Percentiles rank a stretch among this genome's conserved stretches.
Evolutionary conservation across 2,888 invertebrate genomes (phyloP).

Genomic region (Cistogaster globosa): DNA sequence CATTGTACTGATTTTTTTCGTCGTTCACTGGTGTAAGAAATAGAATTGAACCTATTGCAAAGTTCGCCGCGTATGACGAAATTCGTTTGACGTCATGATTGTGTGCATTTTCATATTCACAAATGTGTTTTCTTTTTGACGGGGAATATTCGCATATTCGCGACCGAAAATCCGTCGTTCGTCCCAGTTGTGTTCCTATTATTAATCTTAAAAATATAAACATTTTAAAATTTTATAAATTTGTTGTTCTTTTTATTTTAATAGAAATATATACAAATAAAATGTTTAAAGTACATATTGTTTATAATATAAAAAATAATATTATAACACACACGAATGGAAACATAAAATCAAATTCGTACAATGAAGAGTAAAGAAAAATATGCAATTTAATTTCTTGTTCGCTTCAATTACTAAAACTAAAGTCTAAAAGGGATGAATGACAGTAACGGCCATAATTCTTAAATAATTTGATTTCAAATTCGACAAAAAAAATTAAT

Average conservation of each 20-base stretch:
- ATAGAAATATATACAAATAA: conserved; percentile 66
- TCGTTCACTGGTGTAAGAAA: no score
- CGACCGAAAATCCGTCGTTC: no score
- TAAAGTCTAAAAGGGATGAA: conserved; percentile 38
- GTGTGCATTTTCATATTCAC: no score
- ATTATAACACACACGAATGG: conserved; percentile 68
- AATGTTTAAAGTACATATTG: conserved; percentile 47
- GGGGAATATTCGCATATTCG: no score
- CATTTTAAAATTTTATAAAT: conserved; percentile 10
- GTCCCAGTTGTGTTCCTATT: no score
- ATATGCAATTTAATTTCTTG: background rate
- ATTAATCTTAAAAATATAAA: background rate
- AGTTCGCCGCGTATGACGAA: no score
- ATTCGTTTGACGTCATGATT: no score
- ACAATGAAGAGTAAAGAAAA: conserved; percentile 15
- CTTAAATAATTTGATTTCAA: background rate
- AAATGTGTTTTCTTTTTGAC: no score
- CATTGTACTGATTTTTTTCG: no score
- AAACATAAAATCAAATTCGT: conserved; percentile 18
- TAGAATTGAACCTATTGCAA: no score
- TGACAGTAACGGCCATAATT: background rate
- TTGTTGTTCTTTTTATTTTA: conserved; percentile 56
- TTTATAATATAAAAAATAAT: conserved; percentile 69
- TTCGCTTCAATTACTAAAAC: conserved; percentile 41
- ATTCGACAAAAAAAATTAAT: no score